Evolutionary conservation across 2,797 vertebrate genomes (phyloP).

Genomic region (Cuculus canorus): DNA sequence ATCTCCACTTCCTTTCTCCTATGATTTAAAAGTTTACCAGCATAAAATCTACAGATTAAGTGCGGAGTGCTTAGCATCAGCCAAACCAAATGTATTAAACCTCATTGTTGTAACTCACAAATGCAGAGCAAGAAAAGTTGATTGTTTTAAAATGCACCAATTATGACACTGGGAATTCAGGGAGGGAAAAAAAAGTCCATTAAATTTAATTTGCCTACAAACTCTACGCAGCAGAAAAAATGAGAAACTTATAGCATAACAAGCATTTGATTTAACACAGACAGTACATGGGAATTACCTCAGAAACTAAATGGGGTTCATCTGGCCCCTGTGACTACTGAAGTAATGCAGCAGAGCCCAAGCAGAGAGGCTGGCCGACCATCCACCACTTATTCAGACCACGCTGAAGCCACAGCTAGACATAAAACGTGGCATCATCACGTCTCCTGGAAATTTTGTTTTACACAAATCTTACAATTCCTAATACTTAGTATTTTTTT

Average conservation of each 20-base stretch:
- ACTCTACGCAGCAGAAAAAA: not conserved
- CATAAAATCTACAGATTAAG: not conserved
- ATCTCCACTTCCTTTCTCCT: not conserved
- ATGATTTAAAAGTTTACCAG: not conserved
- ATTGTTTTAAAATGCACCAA: not conserved
- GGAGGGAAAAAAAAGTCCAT: not conserved
- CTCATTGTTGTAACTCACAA: not conserved
- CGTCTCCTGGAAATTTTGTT: not conserved
- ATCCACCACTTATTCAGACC: accelerated
- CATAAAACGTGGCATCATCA: not conserved
- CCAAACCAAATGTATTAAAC: not conserved
- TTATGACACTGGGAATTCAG: not conserved
- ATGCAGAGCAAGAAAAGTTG: not conserved
- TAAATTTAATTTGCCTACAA: not conserved
- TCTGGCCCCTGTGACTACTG: not conserved
- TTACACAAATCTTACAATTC: not conserved
- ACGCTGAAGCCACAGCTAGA: not conserved
- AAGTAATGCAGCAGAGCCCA: not conserved
- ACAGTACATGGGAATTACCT: not conserved
- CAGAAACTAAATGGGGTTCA: not conserved
- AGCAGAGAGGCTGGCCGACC: not conserved
- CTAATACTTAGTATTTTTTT: not conserved
- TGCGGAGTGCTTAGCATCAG: not conserved
- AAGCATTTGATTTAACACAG: not conserved
- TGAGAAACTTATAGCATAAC: not conserved